Base-by-base conservation (phyloP, 2,888 invertebrate species). In the Epirrhoe alternata region DNA sequence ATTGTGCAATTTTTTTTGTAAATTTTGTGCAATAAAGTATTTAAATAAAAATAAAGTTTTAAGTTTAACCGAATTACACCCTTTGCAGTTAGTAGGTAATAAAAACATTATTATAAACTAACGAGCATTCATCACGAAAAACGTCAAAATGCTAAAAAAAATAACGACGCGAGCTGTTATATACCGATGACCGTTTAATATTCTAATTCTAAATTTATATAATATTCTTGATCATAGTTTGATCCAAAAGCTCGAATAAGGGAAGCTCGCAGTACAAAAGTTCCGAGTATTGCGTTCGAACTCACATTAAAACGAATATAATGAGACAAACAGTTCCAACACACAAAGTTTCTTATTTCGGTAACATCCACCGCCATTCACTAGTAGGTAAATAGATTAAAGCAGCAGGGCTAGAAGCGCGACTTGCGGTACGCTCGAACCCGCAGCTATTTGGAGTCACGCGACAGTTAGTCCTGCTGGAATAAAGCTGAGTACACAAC, bases 401-500 rank as follows among this genome's bases (percentile, higher is more conserved):
- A 83, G 79, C 76, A 81, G 74, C 73, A 80, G 77, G 74, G 75
- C 78, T 79, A 82, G 81, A 77, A 85, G 77, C 77, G 82, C 79
- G 83, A 82, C 84, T 86, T 84, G 85, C 79, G 86, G 87, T 84
- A 80, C 80, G 77, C 81, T 83, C 79, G 78, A 84, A 77, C 80
- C 83, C 79, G 79, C 85, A 87, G 88, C 89, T 86, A 85, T 84
- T 80, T 76, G 76, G 74, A 86, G 88, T 90, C 90, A 91, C 89
- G 91, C 90, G 88, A 91, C 86, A 84, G 83, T 87, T 86, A 84
- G 83, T 89, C 88, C 89, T 89, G 84, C 76, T 86, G 88, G 87
- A 89, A 91, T 92, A 89, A 89, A 88, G 89, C 84, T 84, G 86
- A 88, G 86, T 87, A 87, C 87, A 87, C 86, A 86, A 88, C 86